phyloP scores from a whole-genome alignment of 1,140 invertebrate genomes.

The Tribolium castaneum region DNA sequence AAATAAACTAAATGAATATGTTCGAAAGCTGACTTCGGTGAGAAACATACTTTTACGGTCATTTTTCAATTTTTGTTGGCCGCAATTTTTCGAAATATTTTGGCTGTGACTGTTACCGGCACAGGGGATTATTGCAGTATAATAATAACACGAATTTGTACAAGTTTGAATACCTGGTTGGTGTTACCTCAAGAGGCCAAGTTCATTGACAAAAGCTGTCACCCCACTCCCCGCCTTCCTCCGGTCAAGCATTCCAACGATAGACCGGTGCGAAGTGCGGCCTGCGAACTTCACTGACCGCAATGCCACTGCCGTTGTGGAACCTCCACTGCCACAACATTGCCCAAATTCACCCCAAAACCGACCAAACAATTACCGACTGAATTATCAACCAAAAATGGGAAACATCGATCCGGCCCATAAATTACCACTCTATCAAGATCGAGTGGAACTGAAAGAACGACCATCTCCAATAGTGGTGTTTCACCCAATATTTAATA shows the following conservation, averaged over 20 bases:
- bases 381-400: not conserved
- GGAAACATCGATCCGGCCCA: slow-evolving; percentile 3
- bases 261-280: slow-evolving; percentile 33
- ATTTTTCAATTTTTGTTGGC: not conserved
- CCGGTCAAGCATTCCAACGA: slow-evolving; percentile 32
- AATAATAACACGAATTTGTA: slow-evolving; percentile 35
- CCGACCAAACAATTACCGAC: slow-evolving; percentile 5
- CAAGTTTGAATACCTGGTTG: slow-evolving; percentile 29
- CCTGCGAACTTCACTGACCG: slow-evolving; percentile 28
- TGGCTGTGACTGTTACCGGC: not conserved
- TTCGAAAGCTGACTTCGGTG: not conserved
- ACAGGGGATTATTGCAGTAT: slow-evolving; percentile 19
- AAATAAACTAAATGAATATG: slow-evolving; percentile 1
- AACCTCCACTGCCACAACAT: slow-evolving; percentile 8
- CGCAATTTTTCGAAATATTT: not conserved
- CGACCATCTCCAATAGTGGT: slow-evolving; percentile 9
- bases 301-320: slow-evolving; percentile 26
- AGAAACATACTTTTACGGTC: not conserved
- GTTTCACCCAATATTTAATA: slow-evolving; percentile 32
- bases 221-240: slow-evolving; percentile 25
- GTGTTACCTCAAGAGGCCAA: slow-evolving; percentile 34
- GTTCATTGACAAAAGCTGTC: slow-evolving; percentile 31
- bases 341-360: slow-evolving; percentile 11
- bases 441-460: not conserved
- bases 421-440: not conserved